phyloP scores from a whole-genome alignment of 1,140 invertebrate genomes.

The Aphaenogaster floridana region DNA sequence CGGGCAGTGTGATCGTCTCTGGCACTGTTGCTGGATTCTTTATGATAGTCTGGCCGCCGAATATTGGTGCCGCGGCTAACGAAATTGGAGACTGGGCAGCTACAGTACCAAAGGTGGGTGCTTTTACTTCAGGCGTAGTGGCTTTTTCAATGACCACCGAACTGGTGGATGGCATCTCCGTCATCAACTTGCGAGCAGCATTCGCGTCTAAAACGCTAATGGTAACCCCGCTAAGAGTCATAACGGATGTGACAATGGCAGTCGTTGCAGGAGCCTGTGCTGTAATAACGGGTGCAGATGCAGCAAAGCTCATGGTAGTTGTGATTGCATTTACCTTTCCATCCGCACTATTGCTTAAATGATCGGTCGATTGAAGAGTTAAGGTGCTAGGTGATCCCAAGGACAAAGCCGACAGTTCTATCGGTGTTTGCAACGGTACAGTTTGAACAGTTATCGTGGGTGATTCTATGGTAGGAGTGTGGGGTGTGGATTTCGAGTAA shows the following conservation, averaged over 20 bases:
- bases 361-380: conserved; percentile 6
- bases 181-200: background rate
- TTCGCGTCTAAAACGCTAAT: conserved; percentile 21
- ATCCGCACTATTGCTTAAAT: conserved; percentile 8
- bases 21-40: conserved; percentile 42
- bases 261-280: background rate
- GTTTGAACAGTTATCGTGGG: background rate
- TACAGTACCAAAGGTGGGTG: conserved; percentile 11
- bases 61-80: conserved; percentile 41
- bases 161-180: background rate
- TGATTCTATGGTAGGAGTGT: conserved; percentile 38
- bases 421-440: conserved; percentile 39
- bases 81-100: conserved; percentile 17
- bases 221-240: conserved; percentile 31
- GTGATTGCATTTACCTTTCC: conserved; percentile 59
- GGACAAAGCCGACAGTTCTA: conserved; percentile 50
- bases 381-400: conserved; percentile 24
- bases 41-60: conserved; percentile 26
- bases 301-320: conserved; percentile 64
- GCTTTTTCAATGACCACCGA: conserved; percentile 61
- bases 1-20: conserved; percentile 51
- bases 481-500: conserved; percentile 62
- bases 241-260: conserved; percentile 14
- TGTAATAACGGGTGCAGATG: background rate
- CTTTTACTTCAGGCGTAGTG: conserved; percentile 26